A percentile compares a stretch with the other conserved stretches of the same genome.
These are phyloP conservation scores for Siphamia tubifer DNA, from an alignment of 2,113 vertebrate genomes.

Conservation along the genomic window DNA sequence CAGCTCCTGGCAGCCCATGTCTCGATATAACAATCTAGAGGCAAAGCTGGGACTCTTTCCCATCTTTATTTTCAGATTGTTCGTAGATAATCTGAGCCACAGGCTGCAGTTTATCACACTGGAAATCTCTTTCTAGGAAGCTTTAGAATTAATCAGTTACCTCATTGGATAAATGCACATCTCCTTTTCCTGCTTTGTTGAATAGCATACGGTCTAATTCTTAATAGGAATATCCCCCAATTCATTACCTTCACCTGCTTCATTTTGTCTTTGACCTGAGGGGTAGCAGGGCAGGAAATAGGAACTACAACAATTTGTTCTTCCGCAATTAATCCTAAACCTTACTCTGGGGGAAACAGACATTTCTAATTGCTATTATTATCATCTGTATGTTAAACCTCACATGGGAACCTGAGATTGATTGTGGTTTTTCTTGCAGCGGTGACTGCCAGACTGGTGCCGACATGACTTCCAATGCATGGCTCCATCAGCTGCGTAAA, in stretches of 20 bases:
- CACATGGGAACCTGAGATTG: conserved; percentile 17
- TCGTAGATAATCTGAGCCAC: conserved; percentile 33
- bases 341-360: conserved; percentile 23
- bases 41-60: background rate
- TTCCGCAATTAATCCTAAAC: conserved; percentile 54
- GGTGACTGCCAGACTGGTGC: conserved; percentile 20
- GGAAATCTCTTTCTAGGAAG: conserved; percentile 28
- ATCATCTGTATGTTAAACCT: conserved; percentile 13
- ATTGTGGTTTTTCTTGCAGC: conserved; percentile 5
- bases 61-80: background rate
- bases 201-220: background rate
- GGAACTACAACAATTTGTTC: conserved; percentile 26
- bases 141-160: conserved; percentile 30
- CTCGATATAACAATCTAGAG: background rate
- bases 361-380: conserved; percentile 39
- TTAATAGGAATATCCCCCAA: conserved; percentile 16
- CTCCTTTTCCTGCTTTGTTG: conserved; percentile 20
- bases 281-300: background rate
- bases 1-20: background rate
- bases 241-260: conserved; percentile 3
- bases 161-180: conserved; percentile 18
- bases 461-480: background rate
- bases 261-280: conserved; percentile 24
- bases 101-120: conserved; percentile 22
- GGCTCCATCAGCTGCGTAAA: background rate